Evolutionary conservation across 1,140 invertebrate genomes (phyloP).

Genomic region (Copidosoma floridanum): DNA sequence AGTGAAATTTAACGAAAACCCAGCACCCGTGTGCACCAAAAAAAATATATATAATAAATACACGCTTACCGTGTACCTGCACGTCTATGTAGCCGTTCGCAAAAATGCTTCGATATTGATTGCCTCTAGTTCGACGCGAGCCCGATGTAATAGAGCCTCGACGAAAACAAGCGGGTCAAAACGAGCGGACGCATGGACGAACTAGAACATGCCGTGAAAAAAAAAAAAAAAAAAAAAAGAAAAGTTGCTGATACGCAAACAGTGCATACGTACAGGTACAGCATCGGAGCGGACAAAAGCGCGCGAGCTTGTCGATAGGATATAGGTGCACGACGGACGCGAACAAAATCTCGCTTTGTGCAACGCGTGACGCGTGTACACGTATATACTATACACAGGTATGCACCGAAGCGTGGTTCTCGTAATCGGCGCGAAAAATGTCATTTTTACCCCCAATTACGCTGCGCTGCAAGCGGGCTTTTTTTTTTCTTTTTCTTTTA

Average conservation of each 20-base stretch:
- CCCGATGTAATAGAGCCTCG: no score
- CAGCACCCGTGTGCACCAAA: no score
- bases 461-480: neutral
- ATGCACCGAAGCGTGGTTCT: neutral
- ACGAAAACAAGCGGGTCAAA: neutral
- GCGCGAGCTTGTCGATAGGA: no score
- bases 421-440: conserved; percentile 37
- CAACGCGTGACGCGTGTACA: no score
- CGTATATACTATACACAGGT: no score
- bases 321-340: neutral
- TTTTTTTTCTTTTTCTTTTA: conserved; percentile 4
- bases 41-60: no score
- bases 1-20: no score
- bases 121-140: no score
- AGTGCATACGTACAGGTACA: neutral
- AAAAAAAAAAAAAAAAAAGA: neutral
- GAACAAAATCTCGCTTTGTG: conserved; percentile 27
- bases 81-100: no score
- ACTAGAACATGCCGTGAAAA: neutral
- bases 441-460: conserved; percentile 50
- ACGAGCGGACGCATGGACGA: neutral
- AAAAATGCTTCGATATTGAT: no score
- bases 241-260: neutral
- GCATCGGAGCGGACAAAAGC: no score
- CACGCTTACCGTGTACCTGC: no score